These are phyloP conservation scores for Macrophya annulata DNA, from an alignment of 2,888 invertebrate genomes.

Conservation along the genomic window DNA sequence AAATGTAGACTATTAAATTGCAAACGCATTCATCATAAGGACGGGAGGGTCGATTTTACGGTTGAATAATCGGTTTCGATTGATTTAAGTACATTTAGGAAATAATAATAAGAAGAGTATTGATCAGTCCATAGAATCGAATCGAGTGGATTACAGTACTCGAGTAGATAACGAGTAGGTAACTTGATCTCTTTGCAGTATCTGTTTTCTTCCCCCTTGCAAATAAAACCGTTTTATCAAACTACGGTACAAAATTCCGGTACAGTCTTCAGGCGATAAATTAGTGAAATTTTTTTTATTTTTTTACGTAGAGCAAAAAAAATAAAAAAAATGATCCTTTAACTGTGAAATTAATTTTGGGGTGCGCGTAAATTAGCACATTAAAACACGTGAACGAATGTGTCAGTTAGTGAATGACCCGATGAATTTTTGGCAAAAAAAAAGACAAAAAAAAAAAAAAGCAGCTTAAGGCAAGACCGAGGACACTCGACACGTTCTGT, in stretches of 20 bases:
- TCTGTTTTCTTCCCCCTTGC: not conserved
- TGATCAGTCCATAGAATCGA: no score
- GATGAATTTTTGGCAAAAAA: not conserved
- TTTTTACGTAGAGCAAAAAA: not conserved
- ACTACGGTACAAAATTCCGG: not conserved
- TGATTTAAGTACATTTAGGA: no score
- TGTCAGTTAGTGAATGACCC: no score
- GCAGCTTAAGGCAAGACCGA: not conserved
- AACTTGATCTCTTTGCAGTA: not conserved
- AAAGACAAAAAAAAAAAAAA: not conserved
- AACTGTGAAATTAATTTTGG: not conserved
- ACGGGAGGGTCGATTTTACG: no score
- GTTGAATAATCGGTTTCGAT: no score
- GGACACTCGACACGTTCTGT: constrained; percentile 17
- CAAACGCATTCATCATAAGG: no score
- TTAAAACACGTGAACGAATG: not conserved
- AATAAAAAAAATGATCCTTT: not conserved
- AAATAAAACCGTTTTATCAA: not conserved
- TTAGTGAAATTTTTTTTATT: no score
- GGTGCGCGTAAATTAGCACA: not conserved
- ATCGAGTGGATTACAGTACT: no score
- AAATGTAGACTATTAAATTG: no score
- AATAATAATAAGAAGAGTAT: no score
- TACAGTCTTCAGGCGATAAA: no score
- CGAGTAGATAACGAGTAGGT: not conserved